Evolutionary conservation across 2,797 vertebrate species (phyloP).

Genomic region (Argentina silus): DNA sequence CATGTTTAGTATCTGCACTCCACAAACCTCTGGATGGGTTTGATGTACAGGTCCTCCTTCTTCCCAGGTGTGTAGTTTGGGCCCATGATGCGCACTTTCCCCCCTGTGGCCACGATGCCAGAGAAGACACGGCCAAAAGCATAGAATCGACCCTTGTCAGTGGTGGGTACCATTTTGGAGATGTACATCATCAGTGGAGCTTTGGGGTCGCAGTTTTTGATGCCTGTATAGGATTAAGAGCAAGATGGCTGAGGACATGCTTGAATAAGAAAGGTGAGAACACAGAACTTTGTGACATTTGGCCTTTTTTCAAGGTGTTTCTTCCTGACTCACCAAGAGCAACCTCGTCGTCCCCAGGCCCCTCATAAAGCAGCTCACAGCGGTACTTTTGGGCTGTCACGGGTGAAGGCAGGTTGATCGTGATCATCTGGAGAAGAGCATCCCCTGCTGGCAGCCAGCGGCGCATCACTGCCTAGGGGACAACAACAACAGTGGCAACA

Average conservation of each 20-base stretch:
- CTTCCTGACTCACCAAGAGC: slow-evolving; percentile 84
- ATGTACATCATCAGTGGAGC: slow-evolving; percentile 97
- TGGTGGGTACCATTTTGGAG: slow-evolving; percentile 97
- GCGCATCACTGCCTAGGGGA: slow-evolving; percentile 85
- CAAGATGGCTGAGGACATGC: not conserved
- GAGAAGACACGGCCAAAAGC: slow-evolving; percentile 96
- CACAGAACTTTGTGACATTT: no score
- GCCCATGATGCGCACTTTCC: slow-evolving; percentile 97
- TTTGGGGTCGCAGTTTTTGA: slow-evolving; percentile 95
- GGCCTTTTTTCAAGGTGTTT: no score
- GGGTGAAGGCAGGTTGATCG: slow-evolving; percentile 94
- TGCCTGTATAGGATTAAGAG: slow-evolving; percentile 71
- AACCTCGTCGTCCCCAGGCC: slow-evolving; percentile 90
- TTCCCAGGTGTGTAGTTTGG: slow-evolving; percentile 95
- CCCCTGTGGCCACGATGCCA: slow-evolving; percentile 87
- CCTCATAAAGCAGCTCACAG: slow-evolving; percentile 95
- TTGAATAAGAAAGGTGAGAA: not conserved
- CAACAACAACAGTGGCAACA: not conserved
- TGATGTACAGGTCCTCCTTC: slow-evolving; percentile 94
- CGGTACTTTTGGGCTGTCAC: slow-evolving; percentile 96
- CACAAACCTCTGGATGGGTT: slow-evolving; percentile 93
- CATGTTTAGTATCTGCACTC: not conserved
- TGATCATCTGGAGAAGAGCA: slow-evolving; percentile 95
- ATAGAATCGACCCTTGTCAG: slow-evolving; percentile 94
- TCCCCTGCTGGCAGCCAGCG: slow-evolving; percentile 96